Evolutionary conservation across 1,140 invertebrate genomes (phyloP).

Genomic region (Araneus ventricosus): DNA sequence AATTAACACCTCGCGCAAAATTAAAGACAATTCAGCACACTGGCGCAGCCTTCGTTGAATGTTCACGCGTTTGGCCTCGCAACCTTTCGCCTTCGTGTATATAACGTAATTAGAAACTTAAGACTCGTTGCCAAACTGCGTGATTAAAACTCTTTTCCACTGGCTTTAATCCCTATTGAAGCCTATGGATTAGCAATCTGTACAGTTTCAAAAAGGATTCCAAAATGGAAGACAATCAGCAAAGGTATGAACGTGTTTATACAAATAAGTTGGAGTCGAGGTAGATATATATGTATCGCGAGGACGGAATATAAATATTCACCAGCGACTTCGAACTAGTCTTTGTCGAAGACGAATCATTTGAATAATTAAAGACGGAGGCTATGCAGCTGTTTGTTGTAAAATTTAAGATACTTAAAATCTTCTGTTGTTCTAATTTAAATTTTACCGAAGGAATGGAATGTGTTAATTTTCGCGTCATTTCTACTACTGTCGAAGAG

Average conservation of each 20-base stretch:
- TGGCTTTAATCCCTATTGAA: conserved; percentile 57
- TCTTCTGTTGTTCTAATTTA: conserved; percentile 41
- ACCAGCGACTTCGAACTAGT: not conserved
- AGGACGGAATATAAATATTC: conserved; percentile 65
- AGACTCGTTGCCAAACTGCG: conserved; percentile 62
- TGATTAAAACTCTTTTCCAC: conserved; percentile 73
- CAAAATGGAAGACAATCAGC: conserved; percentile 56
- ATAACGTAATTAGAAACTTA: conserved; percentile 73
- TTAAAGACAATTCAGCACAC: conserved; percentile 70
- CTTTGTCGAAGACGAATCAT: conserved; percentile 31
- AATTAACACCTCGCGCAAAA: conserved; percentile 71
- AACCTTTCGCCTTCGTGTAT: conserved; percentile 24
- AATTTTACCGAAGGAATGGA: conserved; percentile 6
- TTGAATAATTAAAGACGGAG: conserved; percentile 71
- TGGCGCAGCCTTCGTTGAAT: not conserved
- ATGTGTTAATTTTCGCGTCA: not conserved
- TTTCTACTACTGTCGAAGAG: not conserved
- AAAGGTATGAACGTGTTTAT: conserved; percentile 39
- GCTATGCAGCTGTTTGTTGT: conserved; percentile 16
- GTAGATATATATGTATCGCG: not conserved
- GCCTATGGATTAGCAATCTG: conserved; percentile 72
- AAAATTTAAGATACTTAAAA: conserved; percentile 47
- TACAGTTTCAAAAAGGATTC: conserved; percentile 70
- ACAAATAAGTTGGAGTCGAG: conserved; percentile 9
- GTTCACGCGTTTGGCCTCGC: conserved; percentile 27